Conservation (phyloP, 2,113 vertebrate species). For the Panurus biarmicus region DNA sequence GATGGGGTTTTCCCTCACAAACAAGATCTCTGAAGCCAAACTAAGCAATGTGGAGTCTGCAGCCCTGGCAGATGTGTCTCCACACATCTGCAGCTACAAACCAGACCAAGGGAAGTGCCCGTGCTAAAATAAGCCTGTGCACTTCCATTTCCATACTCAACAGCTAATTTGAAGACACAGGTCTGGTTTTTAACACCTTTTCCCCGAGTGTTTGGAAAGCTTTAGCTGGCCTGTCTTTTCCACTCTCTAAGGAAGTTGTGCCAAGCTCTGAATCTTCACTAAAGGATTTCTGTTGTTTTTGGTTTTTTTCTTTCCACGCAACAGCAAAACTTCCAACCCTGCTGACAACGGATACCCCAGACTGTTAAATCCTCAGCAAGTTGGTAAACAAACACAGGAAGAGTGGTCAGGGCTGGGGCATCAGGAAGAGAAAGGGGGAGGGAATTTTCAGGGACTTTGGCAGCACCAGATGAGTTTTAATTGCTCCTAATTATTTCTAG, state of each 20-base stretch:
- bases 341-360: neutral
- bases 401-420: slow-evolving; percentile 1
- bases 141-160: neutral
- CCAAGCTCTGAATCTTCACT: neutral
- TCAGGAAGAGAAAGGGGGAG: neutral
- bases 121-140: neutral
- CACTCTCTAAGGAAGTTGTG: neutral
- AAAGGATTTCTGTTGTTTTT: neutral
- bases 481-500: neutral
- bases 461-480: neutral
- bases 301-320: neutral
- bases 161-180: neutral
- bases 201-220: neutral
- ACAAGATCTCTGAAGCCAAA: neutral
- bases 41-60: neutral
- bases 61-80: neutral
- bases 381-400: slow-evolving; percentile 49
- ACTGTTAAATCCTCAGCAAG: neutral
- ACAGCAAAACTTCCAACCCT: neutral
- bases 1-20: neutral
- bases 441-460: slow-evolving; percentile 2
- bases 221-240: neutral
- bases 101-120: rapidly evolving
- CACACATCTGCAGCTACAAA: neutral
- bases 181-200: neutral